Evolutionary conservation across 2,113 vertebrate genomes (phyloP).

Genomic region (Corvus hawaiiensis): DNA sequence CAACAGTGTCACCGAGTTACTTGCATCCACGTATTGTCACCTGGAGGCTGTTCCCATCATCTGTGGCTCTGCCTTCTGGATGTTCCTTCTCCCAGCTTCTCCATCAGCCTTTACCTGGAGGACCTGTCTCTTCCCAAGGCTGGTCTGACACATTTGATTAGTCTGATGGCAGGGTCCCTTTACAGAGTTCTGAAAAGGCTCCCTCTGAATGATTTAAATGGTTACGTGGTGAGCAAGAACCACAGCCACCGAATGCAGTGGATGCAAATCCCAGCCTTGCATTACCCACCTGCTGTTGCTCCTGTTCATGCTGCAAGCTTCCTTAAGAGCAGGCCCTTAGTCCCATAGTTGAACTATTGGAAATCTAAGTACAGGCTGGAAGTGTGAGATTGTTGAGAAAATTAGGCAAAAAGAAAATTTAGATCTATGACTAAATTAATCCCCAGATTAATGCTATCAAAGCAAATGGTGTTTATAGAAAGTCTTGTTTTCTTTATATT

Average conservation of each 20-base stretch:
- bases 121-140: not conserved
- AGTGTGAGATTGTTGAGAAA: conserved; percentile 7
- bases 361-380: not conserved
- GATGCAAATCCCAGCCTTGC: not conserved
- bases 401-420: conserved; percentile 37
- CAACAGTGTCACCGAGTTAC: not conserved
- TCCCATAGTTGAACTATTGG: not conserved
- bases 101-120: not conserved
- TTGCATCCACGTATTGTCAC: not conserved
- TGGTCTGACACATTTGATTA: not conserved
- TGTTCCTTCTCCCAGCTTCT: not conserved
- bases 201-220: not conserved
- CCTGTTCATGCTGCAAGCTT: not conserved
- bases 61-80: rapidly evolving
- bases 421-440: conserved; percentile 53
- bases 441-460: conserved; percentile 35
- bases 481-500: conserved; percentile 41
- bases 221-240: not conserved
- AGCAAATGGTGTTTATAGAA: conserved; percentile 44
- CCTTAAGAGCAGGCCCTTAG: not conserved
- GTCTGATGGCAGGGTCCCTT: not conserved
- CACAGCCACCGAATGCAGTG: rapidly evolving
- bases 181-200: not conserved
- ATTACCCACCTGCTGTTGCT: rapidly evolving
- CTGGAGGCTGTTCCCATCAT: not conserved